Base-by-base conservation (phyloP, 2,113 vertebrate species). In the Mandrillus leucophaeus region DNA sequence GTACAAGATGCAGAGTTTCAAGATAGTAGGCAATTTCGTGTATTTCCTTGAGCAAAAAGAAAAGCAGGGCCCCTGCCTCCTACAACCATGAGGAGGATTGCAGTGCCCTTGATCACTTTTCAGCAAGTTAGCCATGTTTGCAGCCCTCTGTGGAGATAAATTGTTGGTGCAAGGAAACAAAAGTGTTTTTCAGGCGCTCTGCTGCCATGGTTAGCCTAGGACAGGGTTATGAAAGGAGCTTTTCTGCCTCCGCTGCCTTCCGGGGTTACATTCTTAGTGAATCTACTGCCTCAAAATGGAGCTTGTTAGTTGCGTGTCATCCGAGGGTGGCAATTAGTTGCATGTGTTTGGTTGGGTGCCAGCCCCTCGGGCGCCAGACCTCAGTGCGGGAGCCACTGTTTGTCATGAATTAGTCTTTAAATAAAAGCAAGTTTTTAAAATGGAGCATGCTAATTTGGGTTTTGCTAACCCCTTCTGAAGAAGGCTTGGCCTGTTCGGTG, bases 351-450 rank as follows among this genome's bases (percentile, higher is more conserved):
- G 98, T 96, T 83, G 94, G 91, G 70, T 96, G 98, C 97, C 95
- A 97, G 94, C 81, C 88, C 83, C 87, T 9, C 2, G 90, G 91
- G 95, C 3, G 66, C 94, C 94, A 94, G 93, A 81, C 96, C 88
- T 93, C 88, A 88, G 96, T 91, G 88, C 96, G 25, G 90, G 94
- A 97, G 97, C 97, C 95, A 90, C 96, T 95, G 98, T 98, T 88
- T 94, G 94, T 93, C 97, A 96, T 98, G 98, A 98, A 98, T 98
- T 96, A 96, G 86, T 97, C 97, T 98, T 98, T 97, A 98, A 98
- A 98, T 97, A 97, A 95, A 96, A 98, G 96, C 96, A 96, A 96
- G 90, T 97, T 98, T 97, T 97, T 61, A 97, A 98, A 98, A 97
- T 88, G 97, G 96, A 97, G 95, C 98, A 97, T 97, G 95, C 97